Evolutionary conservation across 2,113 vertebrate genomes (phyloP).

Genomic region (Xiphorhynchus elegans): DNA sequence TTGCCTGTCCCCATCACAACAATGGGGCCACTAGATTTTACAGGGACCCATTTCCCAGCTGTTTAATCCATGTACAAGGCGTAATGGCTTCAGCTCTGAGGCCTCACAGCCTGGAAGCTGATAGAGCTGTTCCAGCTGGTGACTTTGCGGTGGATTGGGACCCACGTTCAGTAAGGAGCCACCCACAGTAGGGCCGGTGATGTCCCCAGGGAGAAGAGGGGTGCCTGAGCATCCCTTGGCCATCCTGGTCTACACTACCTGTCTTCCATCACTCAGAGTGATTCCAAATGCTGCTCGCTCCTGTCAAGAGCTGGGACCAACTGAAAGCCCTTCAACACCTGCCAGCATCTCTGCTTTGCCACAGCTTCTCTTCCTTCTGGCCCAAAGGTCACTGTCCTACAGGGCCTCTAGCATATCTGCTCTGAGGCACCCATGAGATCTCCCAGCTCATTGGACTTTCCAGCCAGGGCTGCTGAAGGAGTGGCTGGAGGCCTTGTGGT

Average conservation of each 20-base stretch:
- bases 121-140: not conserved
- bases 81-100: not conserved
- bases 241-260: not conserved
- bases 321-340: not conserved
- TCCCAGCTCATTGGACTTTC: not conserved
- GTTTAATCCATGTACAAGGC: rapidly evolving
- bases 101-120: not conserved
- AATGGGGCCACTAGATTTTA: rapidly evolving
- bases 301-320: not conserved
- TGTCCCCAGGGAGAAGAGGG: not conserved
- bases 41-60: rapidly evolving
- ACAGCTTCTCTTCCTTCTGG: not conserved
- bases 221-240: not conserved
- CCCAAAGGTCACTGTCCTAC: not conserved
- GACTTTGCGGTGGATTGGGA: not conserved
- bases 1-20: not conserved
- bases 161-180: rapidly evolving
- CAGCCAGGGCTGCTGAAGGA: not conserved
- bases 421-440: rapidly evolving
- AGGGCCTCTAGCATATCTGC: rapidly evolving
- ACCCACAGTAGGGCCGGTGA: not conserved
- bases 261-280: not conserved
- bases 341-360: not conserved
- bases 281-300: constrained; percentile 19
- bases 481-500: rapidly evolving